Percentiles rank a stretch among this genome's conserved stretches.
Conservation (phyloP, 2,888 invertebrate species). For the Lissonota sp. region DNA sequence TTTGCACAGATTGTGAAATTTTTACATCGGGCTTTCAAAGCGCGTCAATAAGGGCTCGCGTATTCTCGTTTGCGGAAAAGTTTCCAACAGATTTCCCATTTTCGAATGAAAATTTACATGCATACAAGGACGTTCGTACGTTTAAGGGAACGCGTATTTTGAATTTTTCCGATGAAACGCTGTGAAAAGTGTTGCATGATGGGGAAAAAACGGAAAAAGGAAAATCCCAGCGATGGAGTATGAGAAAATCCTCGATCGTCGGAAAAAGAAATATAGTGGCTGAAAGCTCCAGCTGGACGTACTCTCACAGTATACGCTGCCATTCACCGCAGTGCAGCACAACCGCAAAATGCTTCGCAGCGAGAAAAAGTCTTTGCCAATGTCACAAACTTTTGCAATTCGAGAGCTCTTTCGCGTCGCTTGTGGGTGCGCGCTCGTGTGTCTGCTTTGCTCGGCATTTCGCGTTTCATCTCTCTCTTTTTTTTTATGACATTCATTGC, state of each 20-base stretch:
- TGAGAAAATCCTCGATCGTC: constrained; percentile 35
- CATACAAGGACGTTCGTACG: no score
- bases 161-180: constrained; percentile 14
- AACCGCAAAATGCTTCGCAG: not conserved
- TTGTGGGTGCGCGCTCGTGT: not conserved
- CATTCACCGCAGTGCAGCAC: constrained; percentile 37
- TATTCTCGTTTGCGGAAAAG: not conserved
- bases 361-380: constrained; percentile 37
- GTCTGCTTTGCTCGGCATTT: not conserved
- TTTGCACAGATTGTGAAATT: constrained; percentile 40
- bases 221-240: constrained; percentile 14
- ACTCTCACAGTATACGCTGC: constrained; percentile 25
- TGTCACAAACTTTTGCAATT: constrained; percentile 54
- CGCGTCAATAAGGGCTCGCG: not conserved
- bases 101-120: not conserved
- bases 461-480: constrained; percentile 7
- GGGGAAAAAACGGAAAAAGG: not conserved
- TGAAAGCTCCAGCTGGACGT: constrained; percentile 52
- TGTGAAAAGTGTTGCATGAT: not conserved
- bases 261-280: constrained; percentile 23
- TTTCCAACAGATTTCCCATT: constrained; percentile 22
- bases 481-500: no score
- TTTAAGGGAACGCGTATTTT: not conserved
- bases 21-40: constrained; percentile 1
- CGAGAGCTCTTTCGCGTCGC: constrained; percentile 5